Evolutionary conservation across 2,888 invertebrate genomes (phyloP).

Genomic region (Cistogaster globosa): DNA sequence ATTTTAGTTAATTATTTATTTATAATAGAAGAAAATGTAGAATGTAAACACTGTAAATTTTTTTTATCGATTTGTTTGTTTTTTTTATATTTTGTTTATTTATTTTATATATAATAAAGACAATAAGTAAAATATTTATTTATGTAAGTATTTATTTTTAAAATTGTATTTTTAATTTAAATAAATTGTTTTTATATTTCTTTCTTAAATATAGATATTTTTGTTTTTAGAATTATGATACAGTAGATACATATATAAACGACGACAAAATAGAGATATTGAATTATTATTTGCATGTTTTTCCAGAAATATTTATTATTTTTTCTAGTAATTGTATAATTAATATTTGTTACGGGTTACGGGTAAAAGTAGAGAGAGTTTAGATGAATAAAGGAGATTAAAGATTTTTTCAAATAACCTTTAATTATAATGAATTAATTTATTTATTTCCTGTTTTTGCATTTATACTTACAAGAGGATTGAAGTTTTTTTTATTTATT

Average conservation of each 20-base stretch:
- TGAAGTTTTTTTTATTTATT: too few relatives aligned
- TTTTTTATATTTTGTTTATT: not conserved
- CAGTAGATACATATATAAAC: constrained; percentile 56
- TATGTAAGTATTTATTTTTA: constrained; percentile 28
- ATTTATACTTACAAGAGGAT: too few relatives aligned
- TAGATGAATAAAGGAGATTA: too few relatives aligned
- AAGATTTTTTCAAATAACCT: too few relatives aligned
- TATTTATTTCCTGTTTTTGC: too few relatives aligned
- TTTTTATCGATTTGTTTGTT: constrained; percentile 22
- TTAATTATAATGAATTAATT: too few relatives aligned
- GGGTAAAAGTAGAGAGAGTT: not conserved
- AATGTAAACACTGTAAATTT: constrained; percentile 68
- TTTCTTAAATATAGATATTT: constrained; percentile 5
- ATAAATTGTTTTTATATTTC: constrained; percentile 13
- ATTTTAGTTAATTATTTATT: constrained; percentile 21
- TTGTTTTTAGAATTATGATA: constrained; percentile 44
- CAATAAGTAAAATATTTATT: constrained; percentile 62
- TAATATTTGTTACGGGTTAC: constrained; percentile 26
- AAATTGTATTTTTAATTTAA: constrained; percentile 39
- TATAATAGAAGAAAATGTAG: constrained; percentile 61
- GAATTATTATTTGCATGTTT: constrained; percentile 45
- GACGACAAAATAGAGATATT: constrained; percentile 69
- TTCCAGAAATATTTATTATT: constrained; percentile 10
- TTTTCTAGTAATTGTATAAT: constrained; percentile 38
- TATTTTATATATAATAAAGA: constrained; percentile 52